Conservation (phyloP, 2,797 vertebrate species). For the Ficedula albicollis region DNA sequence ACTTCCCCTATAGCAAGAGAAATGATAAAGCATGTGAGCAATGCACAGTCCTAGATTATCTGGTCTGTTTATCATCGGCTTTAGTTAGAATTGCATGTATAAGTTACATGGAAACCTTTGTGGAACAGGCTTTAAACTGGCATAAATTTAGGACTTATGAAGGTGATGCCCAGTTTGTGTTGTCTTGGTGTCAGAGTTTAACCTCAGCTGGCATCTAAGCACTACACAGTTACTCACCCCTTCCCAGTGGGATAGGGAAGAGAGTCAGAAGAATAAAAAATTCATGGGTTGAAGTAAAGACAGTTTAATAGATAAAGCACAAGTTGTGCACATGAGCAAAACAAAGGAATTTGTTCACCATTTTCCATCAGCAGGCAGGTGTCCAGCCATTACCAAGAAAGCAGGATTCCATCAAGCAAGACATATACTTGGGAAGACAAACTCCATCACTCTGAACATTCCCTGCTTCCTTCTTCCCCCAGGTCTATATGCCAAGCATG, state of each 20-base stretch:
- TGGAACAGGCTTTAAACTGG: neutral
- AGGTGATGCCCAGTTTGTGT: neutral
- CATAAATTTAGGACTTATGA: neutral
- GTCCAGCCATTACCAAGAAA: neutral
- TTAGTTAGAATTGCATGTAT: neutral
- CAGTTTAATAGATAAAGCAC: neutral
- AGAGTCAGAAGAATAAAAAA: neutral
- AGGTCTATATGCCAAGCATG: neutral
- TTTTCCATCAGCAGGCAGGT: neutral
- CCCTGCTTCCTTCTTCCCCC: neutral
- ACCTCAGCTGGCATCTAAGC: neutral
- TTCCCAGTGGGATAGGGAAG: neutral
- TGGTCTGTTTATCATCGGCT: neutral
- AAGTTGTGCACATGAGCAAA: neutral
- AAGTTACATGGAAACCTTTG: neutral
- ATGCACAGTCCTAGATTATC: neutral
- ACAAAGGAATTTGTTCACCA: neutral
- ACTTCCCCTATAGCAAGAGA: slow-evolving; percentile 22
- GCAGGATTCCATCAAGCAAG: neutral
- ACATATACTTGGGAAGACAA: neutral
- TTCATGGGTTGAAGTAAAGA: neutral
- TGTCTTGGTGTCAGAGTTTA: neutral
- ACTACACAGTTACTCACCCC: fast-evolving
- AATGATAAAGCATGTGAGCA: neutral
- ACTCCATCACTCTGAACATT: neutral